Evolutionary conservation across 35 echinoderm and acorn worm species (phyloP).

Genomic region (Hemicentrotus pulcherrimus): DNA sequence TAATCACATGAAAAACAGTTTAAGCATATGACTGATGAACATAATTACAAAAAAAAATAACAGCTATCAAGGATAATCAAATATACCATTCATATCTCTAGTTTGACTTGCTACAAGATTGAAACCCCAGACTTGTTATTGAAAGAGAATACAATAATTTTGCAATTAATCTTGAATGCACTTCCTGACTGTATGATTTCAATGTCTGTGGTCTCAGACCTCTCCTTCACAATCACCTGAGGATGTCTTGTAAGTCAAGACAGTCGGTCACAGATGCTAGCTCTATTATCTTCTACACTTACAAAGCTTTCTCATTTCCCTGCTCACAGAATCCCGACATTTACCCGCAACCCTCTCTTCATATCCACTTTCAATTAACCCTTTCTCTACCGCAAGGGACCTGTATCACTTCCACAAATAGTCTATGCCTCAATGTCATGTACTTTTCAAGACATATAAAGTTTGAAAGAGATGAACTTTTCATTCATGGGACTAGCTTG

Average conservation of each 20-base stretch:
- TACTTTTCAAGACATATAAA: not conserved
- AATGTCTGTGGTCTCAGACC: not conserved
- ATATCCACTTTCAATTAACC: constrained; percentile 19
- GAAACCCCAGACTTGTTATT: not conserved
- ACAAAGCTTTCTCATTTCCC: not conserved
- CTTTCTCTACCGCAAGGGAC: not conserved
- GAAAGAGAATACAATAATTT: not conserved
- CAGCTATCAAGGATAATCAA: too few relatives aligned
- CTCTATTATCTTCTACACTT: not conserved
- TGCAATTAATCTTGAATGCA: not conserved
- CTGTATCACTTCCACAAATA: not conserved
- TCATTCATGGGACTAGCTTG: not conserved
- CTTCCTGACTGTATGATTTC: not conserved
- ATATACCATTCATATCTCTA: too few relatives aligned
- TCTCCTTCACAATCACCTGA: not conserved
- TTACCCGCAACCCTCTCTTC: not conserved
- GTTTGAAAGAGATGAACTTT: not conserved
- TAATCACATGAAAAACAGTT: too few relatives aligned
- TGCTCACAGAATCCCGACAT: not conserved
- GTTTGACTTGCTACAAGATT: not conserved
- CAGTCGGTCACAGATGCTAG: not conserved
- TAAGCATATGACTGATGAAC: too few relatives aligned
- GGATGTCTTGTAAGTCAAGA: not conserved
- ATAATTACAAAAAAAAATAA: too few relatives aligned
- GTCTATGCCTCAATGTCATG: not conserved